phyloP scores from a whole-genome alignment of 2,797 vertebrate species.

The Macropus fuliginosus region DNA sequence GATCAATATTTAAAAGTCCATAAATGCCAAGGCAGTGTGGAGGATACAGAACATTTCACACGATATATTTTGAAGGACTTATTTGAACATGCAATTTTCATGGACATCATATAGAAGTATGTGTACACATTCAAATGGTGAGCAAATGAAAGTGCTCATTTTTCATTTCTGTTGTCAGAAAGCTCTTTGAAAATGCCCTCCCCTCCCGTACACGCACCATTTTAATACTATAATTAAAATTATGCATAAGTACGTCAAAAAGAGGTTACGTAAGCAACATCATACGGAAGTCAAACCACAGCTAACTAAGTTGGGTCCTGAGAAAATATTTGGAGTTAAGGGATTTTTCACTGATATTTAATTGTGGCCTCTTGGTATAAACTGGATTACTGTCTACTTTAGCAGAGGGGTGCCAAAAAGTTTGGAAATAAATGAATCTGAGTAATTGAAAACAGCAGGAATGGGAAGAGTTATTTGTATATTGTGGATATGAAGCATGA shows the following conservation, averaged over 20 bases:
- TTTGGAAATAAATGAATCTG: slow-evolving; percentile 69
- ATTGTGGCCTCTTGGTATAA: slow-evolving; percentile 52
- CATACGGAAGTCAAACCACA: slow-evolving; percentile 37
- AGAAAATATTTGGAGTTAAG: slow-evolving; percentile 67
- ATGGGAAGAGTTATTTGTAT: slow-evolving; percentile 62
- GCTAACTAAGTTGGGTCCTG: slow-evolving; percentile 59
- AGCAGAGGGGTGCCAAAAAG: slow-evolving; percentile 51
- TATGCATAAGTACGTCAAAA: slow-evolving; percentile 26
- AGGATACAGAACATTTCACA: slow-evolving; percentile 50
- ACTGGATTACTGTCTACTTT: slow-evolving; percentile 62
- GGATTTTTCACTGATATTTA: slow-evolving; percentile 72
- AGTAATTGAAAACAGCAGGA: slow-evolving; percentile 63
- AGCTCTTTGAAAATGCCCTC: slow-evolving; percentile 36
- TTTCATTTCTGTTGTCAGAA: slow-evolving; percentile 62
- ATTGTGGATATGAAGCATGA: slow-evolving; percentile 30
- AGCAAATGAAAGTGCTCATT: slow-evolving; percentile 52
- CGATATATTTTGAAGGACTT: slow-evolving; percentile 42
- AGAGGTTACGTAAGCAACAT: slow-evolving; percentile 54
- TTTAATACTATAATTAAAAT: slow-evolving; percentile 58
- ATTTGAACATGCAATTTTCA: neutral
- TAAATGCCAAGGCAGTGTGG: slow-evolving; percentile 50
- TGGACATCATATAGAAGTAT: slow-evolving; percentile 40
- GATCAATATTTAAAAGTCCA: slow-evolving; percentile 42
- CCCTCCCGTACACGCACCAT: neutral
- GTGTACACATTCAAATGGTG: slow-evolving; percentile 34